Base-by-base conservation (phyloP, 1,140 invertebrate genomes). In the Cardiocondyla obscurior region DNA sequence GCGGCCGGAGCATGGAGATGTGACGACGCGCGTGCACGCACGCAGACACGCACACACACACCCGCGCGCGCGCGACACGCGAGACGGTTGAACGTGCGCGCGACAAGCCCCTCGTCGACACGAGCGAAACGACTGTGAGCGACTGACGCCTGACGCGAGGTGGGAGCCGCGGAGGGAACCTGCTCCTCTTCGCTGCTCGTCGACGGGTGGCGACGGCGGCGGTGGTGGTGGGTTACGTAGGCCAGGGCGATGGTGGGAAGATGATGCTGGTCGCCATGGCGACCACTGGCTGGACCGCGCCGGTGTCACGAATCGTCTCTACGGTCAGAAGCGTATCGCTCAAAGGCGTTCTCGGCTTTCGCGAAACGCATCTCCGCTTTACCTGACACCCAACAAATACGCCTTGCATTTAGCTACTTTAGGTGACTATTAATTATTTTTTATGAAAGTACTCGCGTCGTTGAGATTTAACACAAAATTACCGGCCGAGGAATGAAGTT, bases 61-160 rank as follows among this genome's bases (percentile, higher is more conserved):
- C 42, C n/a, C 42, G 14, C 42, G 55, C 51, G 51, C 7, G 3
- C 3, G 44, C 33, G 53, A 60, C 42, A 51, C 67, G 30, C 30
- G 19, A 19, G 7, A 22, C 44, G 28, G 28, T 12, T 44, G 58
- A 14, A 67, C 74, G 22, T 33, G 51, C 58, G 33, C 69, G 44
- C 16, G 60, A 67, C n/a, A 62, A 82, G 19, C 49, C 25, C 65
- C 25, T 49, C 51, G 70, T 73, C 53, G 53, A 55, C 82, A 67
- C 70, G 70, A 51, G 64, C 72, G 16, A 55, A 53, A 22, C 33
- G 65, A 53, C 74, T 84, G 82, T 86, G 51, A 42, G 22, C 88
- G 86, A 90, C 88, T 90, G 86, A 90, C 88, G 86, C 88, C 87
- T 90, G 86, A 89, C 81, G 77, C 81, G n/a, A n/a, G n/a, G n/a